Base-by-base conservation (phyloP, 2,888 invertebrate genomes). In the Drosophila paranaensis region DNA sequence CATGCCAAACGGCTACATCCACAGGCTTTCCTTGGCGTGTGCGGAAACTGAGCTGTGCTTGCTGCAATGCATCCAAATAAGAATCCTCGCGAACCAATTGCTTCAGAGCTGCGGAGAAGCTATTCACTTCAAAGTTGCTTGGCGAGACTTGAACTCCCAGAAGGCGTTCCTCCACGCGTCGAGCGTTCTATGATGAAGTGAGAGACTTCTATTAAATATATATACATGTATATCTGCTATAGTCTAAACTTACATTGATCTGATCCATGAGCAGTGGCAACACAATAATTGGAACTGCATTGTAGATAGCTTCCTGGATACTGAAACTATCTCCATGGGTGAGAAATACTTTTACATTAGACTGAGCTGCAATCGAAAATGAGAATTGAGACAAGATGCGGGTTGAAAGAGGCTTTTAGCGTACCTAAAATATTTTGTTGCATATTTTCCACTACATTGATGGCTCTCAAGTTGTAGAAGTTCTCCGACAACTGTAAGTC, bases 271-370 rank as follows among this genome's bases (percentile, higher is more conserved):
- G 77, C 11, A 92, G 54, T 8, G 92, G 91, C 16, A 92, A 58
- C 0, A 89, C 89, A 51, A 92, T 70, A 56, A 91, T 81, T 0
- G 92, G 92, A 6, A 92, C 84, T 0, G 90, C 92, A 74, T 83
- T 69, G 73, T 89, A 88, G 3, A 85, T 72, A 0, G 92, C 87
- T 64, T 92, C 92, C 60, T 81, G 87, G 0, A 90, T 71, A 25
- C 89, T 89, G 11, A 92, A 77, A 10, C 90, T 88, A 16, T 92
- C 92, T 25, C 84, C 89, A 70, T 92, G 91, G 0, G 89, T 89
- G 3, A 92, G 65, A 48, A 92, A 90, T 0, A 80, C 90, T 55
- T 86, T 91, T 0, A 90, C 42, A 42, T 82, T 84, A 0, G 88
- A 65, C 57, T 87, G 75, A 37, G 88, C 92, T 90, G 42, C 1